Base-by-base conservation (phyloP, 2,113 vertebrate species). In the Micronycteris hirsuta region DNA sequence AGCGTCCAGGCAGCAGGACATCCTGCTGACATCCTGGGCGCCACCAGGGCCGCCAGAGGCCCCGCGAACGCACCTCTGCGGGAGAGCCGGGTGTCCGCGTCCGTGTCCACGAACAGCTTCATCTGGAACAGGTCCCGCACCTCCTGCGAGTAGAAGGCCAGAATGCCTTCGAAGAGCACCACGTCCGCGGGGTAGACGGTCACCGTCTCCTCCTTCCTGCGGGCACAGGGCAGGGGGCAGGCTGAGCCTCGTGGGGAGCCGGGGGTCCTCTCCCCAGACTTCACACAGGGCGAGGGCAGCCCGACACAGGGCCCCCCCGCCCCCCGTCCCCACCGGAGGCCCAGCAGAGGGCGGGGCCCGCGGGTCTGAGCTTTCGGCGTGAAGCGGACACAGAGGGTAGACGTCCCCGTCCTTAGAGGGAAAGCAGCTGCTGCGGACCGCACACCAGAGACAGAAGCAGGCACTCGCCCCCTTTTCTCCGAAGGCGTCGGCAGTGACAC, bases 71-170 rank as follows among this genome's bases (percentile, higher is more conserved):
- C 95, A 99, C 99, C 99, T 99, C 99, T 98, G 92, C 99, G 99
- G 12, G 99, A 99, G 54, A 99, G 99, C 43, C 99, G 98, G 2
- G 99, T 99, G 97, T 99, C 99, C 0, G 99, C 99, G 0, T 99
- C 99, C 0, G 99, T 99, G 98, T 99, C 99, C 84, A 99, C 99
- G 2, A 99, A 99, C 26, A 99, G 99, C 97, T 99, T 99, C 99
- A 99, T 99, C 97, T 99, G 99, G 97, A 99, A 99, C 49, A 99
- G 98, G 94, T 99, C 99, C 92, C 99, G 98, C 94, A 99, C 99
- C 94, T 99, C 99, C 98, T 99, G 99, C 3, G 98, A 99, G 98
- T 99, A 99, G 98, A 99, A 99, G 97, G 99, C 99, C 97, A 99
- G 98, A 95, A 99, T 99, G 70, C 99, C 99, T 96, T 99, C 99